phyloP scores from a whole-genome alignment of 2,888 invertebrate genomes.

The Troides aeacus region DNA sequence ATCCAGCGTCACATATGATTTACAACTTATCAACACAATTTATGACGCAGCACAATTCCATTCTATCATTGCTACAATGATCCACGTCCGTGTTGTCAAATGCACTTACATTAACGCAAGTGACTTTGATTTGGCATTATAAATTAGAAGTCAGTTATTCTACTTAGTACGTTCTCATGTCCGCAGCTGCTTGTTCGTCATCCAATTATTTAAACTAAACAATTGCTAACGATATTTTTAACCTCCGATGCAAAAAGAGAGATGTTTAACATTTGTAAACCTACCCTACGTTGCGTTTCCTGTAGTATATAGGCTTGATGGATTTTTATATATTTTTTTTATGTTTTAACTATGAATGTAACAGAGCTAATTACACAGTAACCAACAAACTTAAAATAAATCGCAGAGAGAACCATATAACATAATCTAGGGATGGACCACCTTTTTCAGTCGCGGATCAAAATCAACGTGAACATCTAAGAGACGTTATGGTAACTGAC shows the following conservation, averaged over 20 bases:
- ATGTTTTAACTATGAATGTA: no score
- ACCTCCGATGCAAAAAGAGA: background rate
- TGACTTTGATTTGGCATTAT: constrained; percentile 25
- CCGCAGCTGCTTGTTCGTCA: background rate
- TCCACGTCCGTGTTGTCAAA: constrained; percentile 20
- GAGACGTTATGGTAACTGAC: no score
- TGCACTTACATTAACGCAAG: constrained; percentile 25
- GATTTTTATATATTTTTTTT: no score
- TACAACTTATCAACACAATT: constrained; percentile 38
- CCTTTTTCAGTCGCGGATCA: no score
- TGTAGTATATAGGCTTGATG: no score
- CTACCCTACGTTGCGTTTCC: no score
- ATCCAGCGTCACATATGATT: constrained; percentile 33
- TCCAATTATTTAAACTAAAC: background rate
- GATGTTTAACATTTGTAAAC: background rate
- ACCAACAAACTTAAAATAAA: no score
- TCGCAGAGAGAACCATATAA: no score
- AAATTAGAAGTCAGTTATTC: constrained; percentile 14
- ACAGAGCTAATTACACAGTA: no score
- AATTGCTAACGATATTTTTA: background rate
- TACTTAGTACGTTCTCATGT: background rate
- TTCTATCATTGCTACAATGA: constrained; percentile 24
- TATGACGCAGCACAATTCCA: constrained; percentile 33
- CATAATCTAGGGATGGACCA: no score
- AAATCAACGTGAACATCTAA: no score